phyloP scores from a whole-genome alignment of 2,888 invertebrate genomes.

The Drosophila pseudotakahashii region DNA sequence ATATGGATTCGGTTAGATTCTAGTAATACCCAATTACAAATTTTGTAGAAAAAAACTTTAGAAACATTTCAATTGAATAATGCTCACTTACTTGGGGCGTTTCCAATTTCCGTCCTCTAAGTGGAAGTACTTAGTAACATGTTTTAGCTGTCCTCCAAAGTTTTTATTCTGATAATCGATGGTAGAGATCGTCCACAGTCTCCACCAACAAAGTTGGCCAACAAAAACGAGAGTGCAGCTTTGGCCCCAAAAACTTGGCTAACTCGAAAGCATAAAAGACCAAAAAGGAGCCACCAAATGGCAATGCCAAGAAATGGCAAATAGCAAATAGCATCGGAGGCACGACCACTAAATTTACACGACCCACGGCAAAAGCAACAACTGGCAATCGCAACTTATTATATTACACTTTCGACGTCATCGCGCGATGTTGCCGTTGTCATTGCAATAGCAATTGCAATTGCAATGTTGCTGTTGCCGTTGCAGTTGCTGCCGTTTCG shows the following conservation, averaged over 20 bases:
- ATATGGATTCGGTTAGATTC: no score
- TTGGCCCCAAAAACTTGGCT: conserved; percentile 18
- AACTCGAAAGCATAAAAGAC: conserved; percentile 17
- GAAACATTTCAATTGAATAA: not conserved
- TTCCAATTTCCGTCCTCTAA: not conserved
- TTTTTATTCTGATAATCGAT: conserved; percentile 2
- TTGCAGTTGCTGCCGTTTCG: conserved; percentile 50
- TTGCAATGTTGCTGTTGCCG: conserved; percentile 24
- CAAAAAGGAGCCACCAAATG: conserved; percentile 22
- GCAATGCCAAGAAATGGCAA: conserved; percentile 59
- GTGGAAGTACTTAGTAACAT: not conserved
- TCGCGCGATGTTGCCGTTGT: conserved; percentile 30
- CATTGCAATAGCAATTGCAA: conserved; percentile 17
- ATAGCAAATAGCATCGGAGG: conserved; percentile 55
- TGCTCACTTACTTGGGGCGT: not conserved
- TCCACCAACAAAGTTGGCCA: conserved; percentile 10
- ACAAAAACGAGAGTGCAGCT: conserved; percentile 25
- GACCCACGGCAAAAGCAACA: conserved; percentile 35
- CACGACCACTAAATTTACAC: conserved; percentile 41
- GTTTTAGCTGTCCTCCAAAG: not conserved
- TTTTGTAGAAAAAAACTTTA: not conserved
- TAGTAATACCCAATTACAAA: no score
- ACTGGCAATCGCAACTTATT: conserved; percentile 62
- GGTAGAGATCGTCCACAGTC: not conserved
- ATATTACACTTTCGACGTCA: conserved; percentile 67